Base-by-base conservation (phyloP, 1,140 invertebrate species). In the Pemphigus obesinymphae region DNA sequence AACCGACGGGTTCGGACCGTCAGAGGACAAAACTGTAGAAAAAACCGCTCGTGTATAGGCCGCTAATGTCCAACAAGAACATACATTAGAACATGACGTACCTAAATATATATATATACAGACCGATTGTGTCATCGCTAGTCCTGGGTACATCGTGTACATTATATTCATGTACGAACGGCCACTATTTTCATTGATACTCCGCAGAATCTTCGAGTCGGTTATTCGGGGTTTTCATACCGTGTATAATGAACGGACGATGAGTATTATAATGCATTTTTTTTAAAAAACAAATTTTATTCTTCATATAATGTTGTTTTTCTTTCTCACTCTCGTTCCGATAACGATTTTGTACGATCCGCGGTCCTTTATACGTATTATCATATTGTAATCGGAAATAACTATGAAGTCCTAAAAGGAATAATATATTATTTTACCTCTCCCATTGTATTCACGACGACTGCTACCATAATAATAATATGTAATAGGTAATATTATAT, bases 161-260 rank as follows among this genome's bases (percentile, higher is more conserved):
- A n/a, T n/a, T n/a, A n/a, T n/a, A n/a, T n/a, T n/a, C n/a, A n/a
- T n/a, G n/a, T n/a, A n/a, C n/a, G n/a, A n/a, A 66, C 63, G 26
- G 58, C 26, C 58, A 34, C 61, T 63, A 63, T 63, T 63, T 66
- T 66, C n/a, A n/a, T 66, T 20, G 63, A 66, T 66, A 37, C 63
- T 66, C 63, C 20, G 63, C 63, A 13, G n/a, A n/a, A n/a, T n/a
- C n/a, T 66, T 34, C 63, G 26, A 31, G 63, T 10, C 63, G 17
- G 31, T 63, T 63, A 31, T 31, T 63, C 29, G 34, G n/a, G n/a
- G n/a, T 37, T 66, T 66, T 31, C 20, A 20, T 63, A 8, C 34
- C 20, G 13, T 66, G 37, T 66, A 20, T 66, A 66, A 66, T 37
- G 31, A 34, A 37, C 34, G 31, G 63, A 66, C 23, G 63, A 66